Conservation (phyloP, 2,888 invertebrate genomes). For the Amphipoea oculea region DNA sequence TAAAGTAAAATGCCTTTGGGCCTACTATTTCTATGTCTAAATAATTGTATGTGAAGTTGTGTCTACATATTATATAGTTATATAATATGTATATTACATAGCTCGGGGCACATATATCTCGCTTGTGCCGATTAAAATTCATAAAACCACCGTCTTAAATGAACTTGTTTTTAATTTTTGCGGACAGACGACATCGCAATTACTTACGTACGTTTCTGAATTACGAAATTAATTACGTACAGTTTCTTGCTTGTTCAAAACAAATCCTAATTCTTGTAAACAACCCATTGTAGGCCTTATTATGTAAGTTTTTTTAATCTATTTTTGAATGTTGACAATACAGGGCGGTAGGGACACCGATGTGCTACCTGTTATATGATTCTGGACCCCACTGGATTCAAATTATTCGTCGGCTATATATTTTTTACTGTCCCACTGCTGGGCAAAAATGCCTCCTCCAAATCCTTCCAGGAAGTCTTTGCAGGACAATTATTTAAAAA, state of each 20-base stretch:
- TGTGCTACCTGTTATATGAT: not conserved
- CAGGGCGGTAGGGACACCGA: not conserved
- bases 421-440: not conserved
- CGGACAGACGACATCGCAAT: not conserved
- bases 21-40: conserved; percentile 2
- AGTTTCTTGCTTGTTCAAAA: not conserved
- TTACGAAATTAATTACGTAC: conserved; percentile 13
- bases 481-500: not conserved
- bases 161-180: conserved; percentile 29
- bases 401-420: too few relatives aligned
- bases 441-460: not conserved
- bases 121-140: conserved; percentile 9
- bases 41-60: conserved; percentile 24
- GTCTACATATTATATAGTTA: conserved; percentile 14
- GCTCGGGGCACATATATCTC: conserved; percentile 33
- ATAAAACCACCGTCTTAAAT: conserved; percentile 1
- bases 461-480: not conserved
- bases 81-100: not conserved
- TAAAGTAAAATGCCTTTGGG: conserved; percentile 21
- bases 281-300: not conserved
- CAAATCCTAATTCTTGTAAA: not conserved
- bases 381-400: too few relatives aligned
- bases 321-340: not conserved
- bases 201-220: not conserved
- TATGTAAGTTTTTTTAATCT: not conserved